Base-by-base conservation (phyloP, 2,888 invertebrate genomes). In the Cecidostiba fungosa region DNA sequence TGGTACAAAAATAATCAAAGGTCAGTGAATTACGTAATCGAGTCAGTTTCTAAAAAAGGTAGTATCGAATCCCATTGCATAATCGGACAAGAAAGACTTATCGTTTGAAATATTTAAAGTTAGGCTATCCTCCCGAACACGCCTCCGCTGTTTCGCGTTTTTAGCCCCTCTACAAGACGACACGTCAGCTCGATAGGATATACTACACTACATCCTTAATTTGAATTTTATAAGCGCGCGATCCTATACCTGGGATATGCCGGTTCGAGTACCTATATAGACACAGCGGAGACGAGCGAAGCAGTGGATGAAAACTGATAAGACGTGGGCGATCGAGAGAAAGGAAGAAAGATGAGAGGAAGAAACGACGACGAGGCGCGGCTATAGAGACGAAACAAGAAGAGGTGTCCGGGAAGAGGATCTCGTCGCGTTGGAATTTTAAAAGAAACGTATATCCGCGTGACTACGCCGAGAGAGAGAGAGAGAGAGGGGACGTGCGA, bases 371-470 rank as follows among this genome's bases (percentile, higher is more conserved):
- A 39, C 39, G 70, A 29, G 80, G 76, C 6, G 74, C 77, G 50
- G 36, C 50, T 26, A 54, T 36, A 26, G 69, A 81, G n/a, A 80
- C 54, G 29, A 74, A 62, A 36, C 5, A 23, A 32, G 82, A 72
- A 23, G 43, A 23, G 23, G 69, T 36, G 69, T 36, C 69, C n/a
- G 70, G 70, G 70, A 32, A 72, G 43, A 72, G 43, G 43, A 72
- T 39, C 32, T 19, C 39, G 72, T 5, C 43, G 59, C 16, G 74
- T 19, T 80, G 85, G 85, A 81, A 85, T 85, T 77, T 81, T 72
- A 62, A 85, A 85, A 81, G 81, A 85, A 85, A 81, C 70, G 72
- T 36, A 81, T 23, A 70, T 77, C 77, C 70, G 77, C 77, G 82
- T 59, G 77, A 76, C 39, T 36, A 43, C 43, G 43, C 12, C 43